phyloP scores from a whole-genome alignment of 1,140 invertebrate genomes.

The Plodia interpunctella region DNA sequence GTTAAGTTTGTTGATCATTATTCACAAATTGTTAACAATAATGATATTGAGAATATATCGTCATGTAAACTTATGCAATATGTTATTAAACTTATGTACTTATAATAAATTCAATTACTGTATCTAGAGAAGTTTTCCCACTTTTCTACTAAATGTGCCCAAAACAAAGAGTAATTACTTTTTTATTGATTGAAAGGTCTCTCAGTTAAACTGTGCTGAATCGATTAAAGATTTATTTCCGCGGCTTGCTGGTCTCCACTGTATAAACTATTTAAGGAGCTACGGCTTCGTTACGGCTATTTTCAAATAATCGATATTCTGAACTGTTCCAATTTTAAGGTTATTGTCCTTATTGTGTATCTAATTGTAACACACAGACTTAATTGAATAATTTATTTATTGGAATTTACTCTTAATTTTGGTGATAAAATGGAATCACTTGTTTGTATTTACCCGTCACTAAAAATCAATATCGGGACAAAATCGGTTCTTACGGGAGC shows the following conservation, averaged over 20 bases:
- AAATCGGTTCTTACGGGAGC: too few relatives aligned
- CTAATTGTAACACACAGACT: not conserved
- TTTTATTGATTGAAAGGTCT: not conserved
- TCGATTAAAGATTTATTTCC: constrained; percentile 2
- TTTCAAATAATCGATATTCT: not conserved
- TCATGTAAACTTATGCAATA: too few relatives aligned
- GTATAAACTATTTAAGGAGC: constrained; percentile 6
- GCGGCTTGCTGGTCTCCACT: not conserved
- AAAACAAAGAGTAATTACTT: not conserved
- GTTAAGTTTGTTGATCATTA: too few relatives aligned
- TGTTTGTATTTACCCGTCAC: too few relatives aligned
- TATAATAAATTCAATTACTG: too few relatives aligned
- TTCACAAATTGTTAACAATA: too few relatives aligned
- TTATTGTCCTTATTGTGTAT: not conserved
- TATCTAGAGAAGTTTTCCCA: too few relatives aligned
- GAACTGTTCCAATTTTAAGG: not conserved
- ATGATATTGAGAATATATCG: too few relatives aligned
- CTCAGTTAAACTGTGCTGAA: not conserved
- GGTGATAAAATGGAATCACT: too few relatives aligned
- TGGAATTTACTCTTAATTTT: not conserved
- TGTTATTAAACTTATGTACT: too few relatives aligned
- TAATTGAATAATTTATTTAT: not conserved
- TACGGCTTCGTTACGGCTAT: constrained; percentile 1
- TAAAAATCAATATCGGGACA: too few relatives aligned
- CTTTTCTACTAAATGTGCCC: too few relatives aligned